Evolutionary conservation across 2,113 vertebrate genomes (phyloP).

Genomic region (Mesoclemmys tuberculata): DNA sequence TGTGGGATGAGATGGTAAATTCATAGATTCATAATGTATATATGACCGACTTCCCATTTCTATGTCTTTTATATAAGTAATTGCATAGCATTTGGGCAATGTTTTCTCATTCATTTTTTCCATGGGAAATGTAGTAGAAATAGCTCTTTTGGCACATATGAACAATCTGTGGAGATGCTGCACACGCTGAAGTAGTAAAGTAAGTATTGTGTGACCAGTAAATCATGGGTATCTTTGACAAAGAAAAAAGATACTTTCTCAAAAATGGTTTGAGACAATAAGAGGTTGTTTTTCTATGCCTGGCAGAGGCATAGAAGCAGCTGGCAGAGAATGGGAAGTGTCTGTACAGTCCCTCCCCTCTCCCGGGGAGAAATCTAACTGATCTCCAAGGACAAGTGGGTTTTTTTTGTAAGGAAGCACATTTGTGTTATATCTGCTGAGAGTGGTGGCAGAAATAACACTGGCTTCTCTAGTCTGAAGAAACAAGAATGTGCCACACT

Average conservation of each 20-base stretch:
- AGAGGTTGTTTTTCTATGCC: conserved; percentile 31
- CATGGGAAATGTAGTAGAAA: conserved; percentile 16
- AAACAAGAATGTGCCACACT: not conserved
- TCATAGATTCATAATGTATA: not conserved
- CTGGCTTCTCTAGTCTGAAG: not conserved
- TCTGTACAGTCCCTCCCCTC: conserved; percentile 3
- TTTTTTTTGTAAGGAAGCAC: conserved; percentile 18
- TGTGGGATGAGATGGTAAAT: not conserved
- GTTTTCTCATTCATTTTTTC: conserved; percentile 38
- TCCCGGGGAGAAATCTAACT: conserved; percentile 32
- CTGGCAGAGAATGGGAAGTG: conserved; percentile 33
- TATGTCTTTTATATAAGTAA: conserved; percentile 1
- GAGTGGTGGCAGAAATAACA: conserved; percentile 31
- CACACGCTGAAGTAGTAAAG: conserved; percentile 20
- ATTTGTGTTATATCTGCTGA: conserved; percentile 22
- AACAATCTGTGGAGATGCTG: conserved; percentile 27
- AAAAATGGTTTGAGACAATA: conserved; percentile 39
- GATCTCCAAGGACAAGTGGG: conserved; percentile 27
- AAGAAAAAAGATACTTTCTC: conserved; percentile 43
- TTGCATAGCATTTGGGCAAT: conserved; percentile 18
- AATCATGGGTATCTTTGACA: conserved; percentile 46
- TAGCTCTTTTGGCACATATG: conserved; percentile 31
- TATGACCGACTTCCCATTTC: conserved; percentile 10
- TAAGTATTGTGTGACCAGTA: conserved; percentile 10
- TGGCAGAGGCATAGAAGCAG: conserved; percentile 50